Percentiles rank a stretch among this genome's conserved stretches.
These are phyloP conservation scores for Rhinopomastus cyanomelas DNA, from an alignment of 2,113 vertebrate genomes.

Conservation along the genomic window DNA sequence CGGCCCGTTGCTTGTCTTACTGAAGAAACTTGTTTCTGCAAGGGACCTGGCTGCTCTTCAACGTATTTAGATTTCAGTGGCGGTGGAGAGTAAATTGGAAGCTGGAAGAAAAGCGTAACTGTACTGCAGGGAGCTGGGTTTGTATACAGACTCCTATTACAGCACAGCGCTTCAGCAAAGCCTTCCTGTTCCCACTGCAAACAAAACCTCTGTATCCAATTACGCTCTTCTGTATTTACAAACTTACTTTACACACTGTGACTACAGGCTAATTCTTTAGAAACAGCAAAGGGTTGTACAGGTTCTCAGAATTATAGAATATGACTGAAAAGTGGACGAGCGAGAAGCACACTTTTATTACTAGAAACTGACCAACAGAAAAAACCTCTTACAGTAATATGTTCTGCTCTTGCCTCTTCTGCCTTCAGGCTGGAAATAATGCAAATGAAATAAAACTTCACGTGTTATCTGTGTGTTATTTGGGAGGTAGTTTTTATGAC, in stretches of 20 bases:
- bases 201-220: accelerated
- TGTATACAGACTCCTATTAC: accelerated
- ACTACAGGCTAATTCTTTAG: not conserved
- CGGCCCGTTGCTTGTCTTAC: slow-evolving; percentile 59
- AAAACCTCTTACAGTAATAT: not conserved
- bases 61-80: slow-evolving; percentile 64
- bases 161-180: accelerated
- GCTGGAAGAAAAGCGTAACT: slow-evolving; percentile 64
- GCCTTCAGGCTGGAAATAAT: not conserved
- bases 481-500: not conserved
- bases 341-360: not conserved
- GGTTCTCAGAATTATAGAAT: not conserved
- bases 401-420: not conserved
- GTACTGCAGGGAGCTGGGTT: not conserved
- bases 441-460: not conserved
- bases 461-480: not conserved
- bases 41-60: slow-evolving; percentile 77
- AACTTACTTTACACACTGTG: not conserved
- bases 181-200: accelerated
- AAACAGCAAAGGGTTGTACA: not conserved
- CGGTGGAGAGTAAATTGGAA: slow-evolving; percentile 81
- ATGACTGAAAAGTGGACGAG: not conserved
- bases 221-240: accelerated
- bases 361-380: not conserved
- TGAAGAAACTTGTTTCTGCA: slow-evolving; percentile 75